Conservation (phyloP, 2,797 vertebrate species). For the Microctenopoma lineatum region DNA sequence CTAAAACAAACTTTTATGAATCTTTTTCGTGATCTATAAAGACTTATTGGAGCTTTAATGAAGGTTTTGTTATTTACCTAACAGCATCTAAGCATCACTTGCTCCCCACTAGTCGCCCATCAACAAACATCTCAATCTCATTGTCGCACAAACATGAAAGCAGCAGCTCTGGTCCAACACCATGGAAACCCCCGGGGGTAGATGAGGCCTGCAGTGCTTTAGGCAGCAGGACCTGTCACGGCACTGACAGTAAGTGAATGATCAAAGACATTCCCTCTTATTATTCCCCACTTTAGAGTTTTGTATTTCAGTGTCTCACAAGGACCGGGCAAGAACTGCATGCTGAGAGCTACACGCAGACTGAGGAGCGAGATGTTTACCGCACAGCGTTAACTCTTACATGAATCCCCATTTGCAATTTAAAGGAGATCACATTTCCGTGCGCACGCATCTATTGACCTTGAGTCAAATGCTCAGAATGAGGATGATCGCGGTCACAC, state of each 20-base stretch:
- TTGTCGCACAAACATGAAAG: slow-evolving; percentile 68
- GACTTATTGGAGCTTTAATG: too few relatives aligned
- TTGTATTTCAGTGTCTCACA: slow-evolving; percentile 50
- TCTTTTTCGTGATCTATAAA: too few relatives aligned
- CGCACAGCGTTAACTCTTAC: not conserved
- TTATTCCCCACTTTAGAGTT: slow-evolving; percentile 69
- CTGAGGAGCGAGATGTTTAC: slow-evolving; percentile 11
- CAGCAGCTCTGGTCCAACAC: slow-evolving; percentile 57
- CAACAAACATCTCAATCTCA: slow-evolving; percentile 36
- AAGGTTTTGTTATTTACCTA: too few relatives aligned
- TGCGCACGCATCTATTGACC: not conserved
- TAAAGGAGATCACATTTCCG: slow-evolving; percentile 13
- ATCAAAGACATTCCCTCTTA: slow-evolving; percentile 71
- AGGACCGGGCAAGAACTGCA: slow-evolving; percentile 32
- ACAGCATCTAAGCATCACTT: not conserved
- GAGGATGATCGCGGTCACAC: not conserved
- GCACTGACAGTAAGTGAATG: slow-evolving; percentile 46
- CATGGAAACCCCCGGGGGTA: slow-evolving; percentile 77
- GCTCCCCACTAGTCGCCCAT: slow-evolving; percentile 3
- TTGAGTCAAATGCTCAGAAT: slow-evolving; percentile 2
- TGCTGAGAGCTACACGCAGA: not conserved
- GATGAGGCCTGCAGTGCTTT: slow-evolving; percentile 39
- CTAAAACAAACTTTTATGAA: too few relatives aligned
- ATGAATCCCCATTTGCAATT: slow-evolving; percentile 17
- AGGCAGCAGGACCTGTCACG: slow-evolving; percentile 44